These are phyloP conservation scores for Microdon myrmicae DNA, from an alignment of 2,888 invertebrate species.

Conservation along the genomic window DNA sequence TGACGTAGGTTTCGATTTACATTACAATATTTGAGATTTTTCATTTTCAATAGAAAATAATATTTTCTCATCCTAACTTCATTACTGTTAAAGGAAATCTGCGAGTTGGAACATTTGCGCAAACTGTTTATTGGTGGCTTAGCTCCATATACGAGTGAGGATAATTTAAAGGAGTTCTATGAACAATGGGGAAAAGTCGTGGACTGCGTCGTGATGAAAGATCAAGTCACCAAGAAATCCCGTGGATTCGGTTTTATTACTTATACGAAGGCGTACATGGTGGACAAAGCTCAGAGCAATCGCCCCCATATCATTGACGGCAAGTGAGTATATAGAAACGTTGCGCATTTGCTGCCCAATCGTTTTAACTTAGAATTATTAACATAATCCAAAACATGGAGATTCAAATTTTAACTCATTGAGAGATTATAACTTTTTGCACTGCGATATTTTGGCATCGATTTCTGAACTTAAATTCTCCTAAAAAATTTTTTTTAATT, in stretches of 20 bases:
- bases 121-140: conserved; percentile 97
- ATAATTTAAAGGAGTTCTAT: conserved; percentile 89
- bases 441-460: too few species aligned
- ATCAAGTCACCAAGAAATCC: conserved; percentile 91
- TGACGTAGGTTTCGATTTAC: too few species aligned
- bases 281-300: conserved; percentile 91
- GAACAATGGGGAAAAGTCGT: conserved; percentile 97
- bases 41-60: not conserved
- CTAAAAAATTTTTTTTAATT: too few species aligned
- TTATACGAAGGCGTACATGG: conserved; percentile 90
- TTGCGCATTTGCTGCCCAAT: too few species aligned
- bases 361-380: too few species aligned
- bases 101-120: conserved; percentile 77
- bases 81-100: conserved; percentile 59
- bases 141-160: conserved; percentile 91
- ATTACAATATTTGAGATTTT: not conserved
- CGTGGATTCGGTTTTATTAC: conserved; percentile 99
- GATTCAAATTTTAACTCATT: too few species aligned
- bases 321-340: conserved; percentile 72
- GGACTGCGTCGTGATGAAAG: conserved; percentile 97
- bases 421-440: too few species aligned
- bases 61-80: conserved; percentile 1
- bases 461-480: too few species aligned
- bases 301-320: conserved; percentile 94
- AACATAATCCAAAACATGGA: too few species aligned